Conservation (phyloP, 2,888 invertebrate species). For the Lamellibrachia satsuma region DNA sequence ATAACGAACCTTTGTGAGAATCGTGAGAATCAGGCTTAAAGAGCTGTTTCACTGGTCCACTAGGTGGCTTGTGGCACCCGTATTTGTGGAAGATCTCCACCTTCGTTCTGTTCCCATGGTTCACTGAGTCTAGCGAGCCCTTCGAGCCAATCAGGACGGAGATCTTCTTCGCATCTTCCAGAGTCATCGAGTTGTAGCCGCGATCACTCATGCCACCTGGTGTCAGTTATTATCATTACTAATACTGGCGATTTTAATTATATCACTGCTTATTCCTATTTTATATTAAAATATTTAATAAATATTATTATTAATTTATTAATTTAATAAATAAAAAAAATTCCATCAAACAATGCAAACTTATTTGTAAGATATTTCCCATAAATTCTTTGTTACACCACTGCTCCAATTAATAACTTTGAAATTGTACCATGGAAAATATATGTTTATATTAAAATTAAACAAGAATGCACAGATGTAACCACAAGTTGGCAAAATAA, state of each 20-base stretch:
- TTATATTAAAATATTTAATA: too few species aligned
- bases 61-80: slow-evolving; percentile 13
- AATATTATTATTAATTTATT: background rate
- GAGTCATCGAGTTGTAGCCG: slow-evolving; percentile 68
- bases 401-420: too few species aligned
- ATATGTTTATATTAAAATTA: background rate
- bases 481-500: too few species aligned
- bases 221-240: background rate
- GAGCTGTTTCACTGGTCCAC: slow-evolving; percentile 23
- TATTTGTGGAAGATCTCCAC: slow-evolving; percentile 23
- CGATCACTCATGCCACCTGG: slow-evolving; percentile 67
- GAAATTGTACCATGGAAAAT: background rate
- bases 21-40: background rate
- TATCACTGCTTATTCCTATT: too few species aligned
- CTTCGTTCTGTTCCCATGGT: background rate
- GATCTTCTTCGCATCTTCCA: slow-evolving; percentile 62
- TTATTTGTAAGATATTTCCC: background rate
- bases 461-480: too few species aligned
- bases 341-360: background rate
- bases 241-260: background rate
- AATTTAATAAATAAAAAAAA: background rate
- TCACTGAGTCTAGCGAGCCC: slow-evolving; percentile 39
- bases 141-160: slow-evolving; percentile 41
- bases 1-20: background rate
- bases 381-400: too few species aligned